Evolutionary conservation across 1,140 invertebrate genomes (phyloP).

Genomic region (Chrysomallon squamiferum): DNA sequence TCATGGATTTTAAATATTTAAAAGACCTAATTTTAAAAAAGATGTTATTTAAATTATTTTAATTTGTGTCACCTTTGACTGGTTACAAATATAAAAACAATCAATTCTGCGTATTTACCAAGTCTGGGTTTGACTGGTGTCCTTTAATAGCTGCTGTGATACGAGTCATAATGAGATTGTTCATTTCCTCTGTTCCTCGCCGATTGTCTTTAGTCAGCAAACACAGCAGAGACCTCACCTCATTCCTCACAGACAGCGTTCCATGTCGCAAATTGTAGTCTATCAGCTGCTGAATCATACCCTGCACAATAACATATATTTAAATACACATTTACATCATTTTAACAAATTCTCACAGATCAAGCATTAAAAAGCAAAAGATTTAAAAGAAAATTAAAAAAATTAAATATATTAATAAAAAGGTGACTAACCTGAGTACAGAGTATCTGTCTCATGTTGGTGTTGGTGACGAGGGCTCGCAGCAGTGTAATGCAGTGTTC

Average conservation of each 20-base stretch:
- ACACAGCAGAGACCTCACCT: conserved; percentile 79
- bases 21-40: too few species aligned
- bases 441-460: conserved; percentile 77
- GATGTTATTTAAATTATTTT: too few species aligned
- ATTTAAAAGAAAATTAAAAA: too few species aligned
- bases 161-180: conserved; percentile 80
- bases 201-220: conserved; percentile 89
- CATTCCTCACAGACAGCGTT: conserved; percentile 68
- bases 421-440: conserved; percentile 71
- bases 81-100: too few species aligned
- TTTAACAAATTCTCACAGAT: too few species aligned
- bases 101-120: too few species aligned
- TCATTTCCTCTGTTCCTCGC: conserved; percentile 85
- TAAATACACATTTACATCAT: too few species aligned
- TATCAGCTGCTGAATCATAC: conserved; percentile 87
- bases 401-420: too few species aligned
- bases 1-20: too few species aligned
- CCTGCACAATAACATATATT: conserved; percentile 69
- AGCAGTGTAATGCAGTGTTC: conserved; percentile 93
- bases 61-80: too few species aligned
- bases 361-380: too few species aligned
- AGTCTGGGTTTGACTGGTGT: conserved; percentile 69
- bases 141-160: conserved; percentile 69
- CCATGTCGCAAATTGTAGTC: conserved; percentile 83
- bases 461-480: conserved; percentile 87